A percentile compares a stretch with the other conserved stretches of the same genome.
Conservation (phyloP, 2,113 vertebrate genomes). For the Macrotis lagotis region DNA sequence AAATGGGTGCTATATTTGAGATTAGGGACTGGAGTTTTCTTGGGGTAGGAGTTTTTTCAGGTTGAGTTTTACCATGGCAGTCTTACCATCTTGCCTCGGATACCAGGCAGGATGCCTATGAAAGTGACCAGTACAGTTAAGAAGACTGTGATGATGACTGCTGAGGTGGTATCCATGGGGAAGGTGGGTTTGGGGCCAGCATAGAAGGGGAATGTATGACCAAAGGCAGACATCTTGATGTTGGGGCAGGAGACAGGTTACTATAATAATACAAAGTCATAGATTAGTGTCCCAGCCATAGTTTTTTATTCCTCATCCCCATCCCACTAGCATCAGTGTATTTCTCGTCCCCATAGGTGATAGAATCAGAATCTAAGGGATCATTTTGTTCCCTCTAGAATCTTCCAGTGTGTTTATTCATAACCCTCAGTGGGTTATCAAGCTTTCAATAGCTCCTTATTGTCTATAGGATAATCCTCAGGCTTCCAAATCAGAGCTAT, state of each 20-base stretch:
- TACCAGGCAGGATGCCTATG: slow-evolving; percentile 91
- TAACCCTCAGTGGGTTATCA: background rate
- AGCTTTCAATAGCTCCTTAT: background rate
- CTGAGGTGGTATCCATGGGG: slow-evolving; percentile 85
- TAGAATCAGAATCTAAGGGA: background rate
- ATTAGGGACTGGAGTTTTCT: slow-evolving; percentile 2
- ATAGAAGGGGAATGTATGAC: slow-evolving; percentile 90
- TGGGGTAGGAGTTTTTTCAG: slow-evolving; percentile 5
- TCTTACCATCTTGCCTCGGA: slow-evolving; percentile 90
- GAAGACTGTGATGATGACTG: slow-evolving; percentile 87
- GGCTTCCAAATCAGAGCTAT: background rate
- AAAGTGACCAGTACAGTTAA: slow-evolving; percentile 83
- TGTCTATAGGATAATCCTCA: background rate
- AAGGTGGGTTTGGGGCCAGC: slow-evolving; percentile 85
- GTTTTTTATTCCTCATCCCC: background rate
- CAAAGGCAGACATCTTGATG: slow-evolving; percentile 65
- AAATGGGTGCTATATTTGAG: background rate
- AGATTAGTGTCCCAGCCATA: background rate
- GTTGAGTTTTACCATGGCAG: background rate
- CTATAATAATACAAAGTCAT: slow-evolving; percentile 20
- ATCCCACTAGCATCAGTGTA: background rate
- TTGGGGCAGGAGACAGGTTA: background rate
- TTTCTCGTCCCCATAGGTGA: background rate
- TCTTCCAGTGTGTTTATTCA: background rate
- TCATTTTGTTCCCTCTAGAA: background rate